Base-by-base conservation (phyloP, 2,888 invertebrate genomes). In the Ormyrus pomaceus region DNA sequence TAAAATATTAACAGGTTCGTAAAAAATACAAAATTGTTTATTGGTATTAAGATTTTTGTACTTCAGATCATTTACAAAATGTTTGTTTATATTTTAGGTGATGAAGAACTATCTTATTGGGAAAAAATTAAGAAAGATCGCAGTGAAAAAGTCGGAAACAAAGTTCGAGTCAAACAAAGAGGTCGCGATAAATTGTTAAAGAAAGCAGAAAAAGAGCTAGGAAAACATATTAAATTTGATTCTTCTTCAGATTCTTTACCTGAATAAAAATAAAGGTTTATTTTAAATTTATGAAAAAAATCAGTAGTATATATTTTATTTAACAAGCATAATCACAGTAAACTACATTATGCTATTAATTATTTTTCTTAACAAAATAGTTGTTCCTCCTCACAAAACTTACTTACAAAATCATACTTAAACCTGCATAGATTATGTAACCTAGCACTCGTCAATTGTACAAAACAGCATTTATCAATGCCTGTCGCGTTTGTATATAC, bases 31-130 rank as follows among this genome's bases (percentile, higher is more conserved):
- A 61, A 55, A 50, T 13, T 34, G 34, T 48, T 77, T 59, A 76
- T 58, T 59, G 48, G 45, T 56, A 48, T 73, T 0, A 11, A 53
- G 10, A 11, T 69, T 56, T 46, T 69, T 62, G 34, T 58, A 13
- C 8, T 59, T 51, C n/a, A 7, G 45, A 73, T 45, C 34, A 69
- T 34, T 51, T 55, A 58, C 55, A 64, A 62, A 77, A 79, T 87
- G 48, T 51, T 76, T 61, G 50, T 70, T 91, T 90, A 10, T 85
- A 34, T 94, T 76, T 85, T 91, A 83, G 95, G 94, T 0, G 92
- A 94, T 1, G 95, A 95, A 82, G 97, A 97, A 88, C 91, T 92
- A 56, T 91, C 91, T 45, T 98, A 98, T 91, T 98, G 97, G 97
- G 91, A 94, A 19, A 95, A 95, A 87, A 95, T 97, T 58, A 92